A percentile compares a stretch with the other conserved stretches of the same genome.
Evolutionary conservation across 1,140 invertebrate genomes (phyloP).

Genomic region (Drosophila melanica): DNA sequence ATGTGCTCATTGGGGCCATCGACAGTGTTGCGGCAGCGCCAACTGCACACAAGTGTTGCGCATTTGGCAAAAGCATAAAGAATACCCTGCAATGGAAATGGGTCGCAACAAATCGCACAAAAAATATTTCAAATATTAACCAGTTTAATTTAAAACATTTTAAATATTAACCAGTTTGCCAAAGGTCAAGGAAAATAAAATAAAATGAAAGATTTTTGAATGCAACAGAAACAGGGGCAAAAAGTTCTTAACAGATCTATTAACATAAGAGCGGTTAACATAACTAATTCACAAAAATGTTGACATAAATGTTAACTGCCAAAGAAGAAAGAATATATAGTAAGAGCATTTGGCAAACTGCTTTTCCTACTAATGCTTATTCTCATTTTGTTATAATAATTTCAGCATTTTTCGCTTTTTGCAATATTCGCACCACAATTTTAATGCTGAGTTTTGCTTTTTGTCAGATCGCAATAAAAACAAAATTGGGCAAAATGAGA

Average conservation of each 20-base stretch:
- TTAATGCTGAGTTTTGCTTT: slow-evolving; percentile 70
- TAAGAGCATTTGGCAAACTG: slow-evolving; percentile 2
- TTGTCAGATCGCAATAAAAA: slow-evolving; percentile 40
- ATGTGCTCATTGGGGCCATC: slow-evolving; percentile 70
- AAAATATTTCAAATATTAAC: too few relatives aligned
- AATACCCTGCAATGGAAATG: slow-evolving; percentile 23
- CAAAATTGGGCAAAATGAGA: slow-evolving; percentile 8
- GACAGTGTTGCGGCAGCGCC: slow-evolving; percentile 66
- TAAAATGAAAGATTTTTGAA: too few relatives aligned
- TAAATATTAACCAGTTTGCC: too few relatives aligned
- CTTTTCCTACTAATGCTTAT: background rate
- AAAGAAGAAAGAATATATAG: too few relatives aligned
- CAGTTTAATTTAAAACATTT: too few relatives aligned
- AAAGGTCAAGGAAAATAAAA: too few relatives aligned
- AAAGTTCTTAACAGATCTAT: too few relatives aligned
- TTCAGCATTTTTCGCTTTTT: slow-evolving; percentile 41
- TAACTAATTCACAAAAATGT: too few relatives aligned
- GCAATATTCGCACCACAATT: slow-evolving; percentile 67
- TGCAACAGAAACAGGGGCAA: too few relatives aligned
- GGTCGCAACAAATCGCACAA: background rate
- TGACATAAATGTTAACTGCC: too few relatives aligned
- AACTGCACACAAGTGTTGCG: slow-evolving; percentile 73
- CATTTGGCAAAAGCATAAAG: slow-evolving; percentile 50
- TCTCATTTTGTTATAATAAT: slow-evolving; percentile 50
- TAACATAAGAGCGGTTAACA: too few relatives aligned